phyloP scores from a whole-genome alignment of 2,888 invertebrate species.

The Lycophotia porphyrea region DNA sequence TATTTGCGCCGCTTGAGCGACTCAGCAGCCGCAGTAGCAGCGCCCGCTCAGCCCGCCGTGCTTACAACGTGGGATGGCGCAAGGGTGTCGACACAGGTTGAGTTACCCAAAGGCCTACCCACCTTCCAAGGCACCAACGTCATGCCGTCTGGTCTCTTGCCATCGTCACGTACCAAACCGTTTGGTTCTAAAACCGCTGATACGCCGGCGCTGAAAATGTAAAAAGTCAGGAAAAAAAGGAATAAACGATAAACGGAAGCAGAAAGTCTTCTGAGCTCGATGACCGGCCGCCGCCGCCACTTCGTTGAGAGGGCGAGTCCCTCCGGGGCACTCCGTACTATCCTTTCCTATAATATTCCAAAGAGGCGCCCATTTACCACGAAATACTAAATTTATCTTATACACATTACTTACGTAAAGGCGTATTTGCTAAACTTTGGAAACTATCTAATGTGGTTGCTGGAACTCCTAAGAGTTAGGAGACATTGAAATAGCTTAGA shows the following conservation, averaged over 20 bases:
- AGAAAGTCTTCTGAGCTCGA: not conserved
- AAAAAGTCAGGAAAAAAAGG: not conserved
- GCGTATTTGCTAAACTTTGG: not conserved
- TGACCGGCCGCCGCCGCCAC: not conserved
- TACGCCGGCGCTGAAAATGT: too few species aligned
- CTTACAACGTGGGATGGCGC: too few species aligned
- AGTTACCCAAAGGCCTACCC: too few species aligned
- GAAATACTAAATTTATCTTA: not conserved
- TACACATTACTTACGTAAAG: not conserved
- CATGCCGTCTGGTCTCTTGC: too few species aligned
- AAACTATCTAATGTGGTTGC: not conserved
- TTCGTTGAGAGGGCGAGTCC: not conserved
- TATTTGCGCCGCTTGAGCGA: too few species aligned
- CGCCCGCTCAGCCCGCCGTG: too few species aligned
- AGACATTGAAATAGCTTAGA: not conserved
- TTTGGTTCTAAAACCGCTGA: too few species aligned
- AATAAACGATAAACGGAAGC: not conserved
- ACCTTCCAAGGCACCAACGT: too few species aligned
- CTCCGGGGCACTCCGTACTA: not conserved
- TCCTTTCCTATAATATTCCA: not conserved
- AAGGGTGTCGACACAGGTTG: too few species aligned
- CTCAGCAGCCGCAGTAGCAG: too few species aligned
- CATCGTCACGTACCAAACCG: too few species aligned
- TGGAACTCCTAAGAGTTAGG: not conserved
- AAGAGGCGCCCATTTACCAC: not conserved